phyloP scores from a whole-genome alignment of 2,888 invertebrate species.

The Eudemis profundana region DNA sequence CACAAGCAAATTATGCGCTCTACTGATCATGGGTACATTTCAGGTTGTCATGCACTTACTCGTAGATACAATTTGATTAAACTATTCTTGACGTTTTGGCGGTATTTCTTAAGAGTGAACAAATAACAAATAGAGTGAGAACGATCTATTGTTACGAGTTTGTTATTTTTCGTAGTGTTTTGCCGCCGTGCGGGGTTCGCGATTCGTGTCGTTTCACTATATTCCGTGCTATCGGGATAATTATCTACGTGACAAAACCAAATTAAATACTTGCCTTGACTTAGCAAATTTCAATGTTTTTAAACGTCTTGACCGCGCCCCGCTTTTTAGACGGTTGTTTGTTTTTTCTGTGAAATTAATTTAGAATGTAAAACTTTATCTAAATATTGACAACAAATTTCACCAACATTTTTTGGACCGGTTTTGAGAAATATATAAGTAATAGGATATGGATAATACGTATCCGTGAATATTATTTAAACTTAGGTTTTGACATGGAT shows the following conservation, averaged over 20 bases:
- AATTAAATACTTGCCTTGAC: no score
- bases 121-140: constrained; percentile 54
- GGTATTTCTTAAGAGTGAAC: constrained; percentile 52
- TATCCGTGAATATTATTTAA: no score
- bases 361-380: no score
- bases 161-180: constrained; percentile 33
- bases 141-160: constrained; percentile 47
- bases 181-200: constrained; percentile 52
- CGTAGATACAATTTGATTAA: constrained; percentile 35
- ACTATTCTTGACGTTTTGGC: constrained; percentile 43
- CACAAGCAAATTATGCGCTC: constrained; percentile 39
- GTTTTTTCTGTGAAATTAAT: no score
- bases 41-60: constrained; percentile 25
- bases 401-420: no score
- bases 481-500: no score
- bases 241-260: background rate
- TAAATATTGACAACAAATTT: no score
- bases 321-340: no score
- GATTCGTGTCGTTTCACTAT: constrained; percentile 54
- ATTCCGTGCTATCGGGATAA: constrained; percentile 55
- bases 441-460: no score
- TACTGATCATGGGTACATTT: constrained; percentile 39
- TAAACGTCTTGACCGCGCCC: no score
- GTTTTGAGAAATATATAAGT: no score
- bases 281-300: background rate